phyloP scores from a whole-genome alignment of 2,888 invertebrate species.

The Spisula subtruncata region DNA sequence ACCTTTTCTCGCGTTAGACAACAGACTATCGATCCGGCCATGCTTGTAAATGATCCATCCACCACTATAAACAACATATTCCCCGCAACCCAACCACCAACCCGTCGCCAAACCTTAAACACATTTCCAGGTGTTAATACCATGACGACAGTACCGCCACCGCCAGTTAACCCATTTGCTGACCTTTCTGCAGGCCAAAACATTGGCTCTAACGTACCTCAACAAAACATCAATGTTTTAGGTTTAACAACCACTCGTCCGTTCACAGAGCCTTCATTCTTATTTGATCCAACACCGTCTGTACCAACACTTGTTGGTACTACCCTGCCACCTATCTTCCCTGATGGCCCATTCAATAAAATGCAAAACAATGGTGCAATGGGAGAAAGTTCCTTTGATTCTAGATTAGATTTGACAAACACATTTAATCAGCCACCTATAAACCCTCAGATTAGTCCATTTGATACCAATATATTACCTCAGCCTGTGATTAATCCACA shows the following conservation, averaged over 20 bases:
- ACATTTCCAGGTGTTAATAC: neutral
- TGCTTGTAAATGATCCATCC: neutral
- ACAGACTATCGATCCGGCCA: neutral
- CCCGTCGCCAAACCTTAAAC: neutral
- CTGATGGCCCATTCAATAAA: neutral
- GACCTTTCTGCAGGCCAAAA: neutral
- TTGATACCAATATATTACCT: neutral
- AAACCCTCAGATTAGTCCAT: neutral
- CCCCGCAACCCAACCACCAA: neutral
- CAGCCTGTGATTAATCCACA: neutral
- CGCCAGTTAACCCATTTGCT: neutral
- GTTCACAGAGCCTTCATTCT: conserved; percentile 27
- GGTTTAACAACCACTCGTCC: neutral
- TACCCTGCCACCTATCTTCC: conserved; percentile 44
- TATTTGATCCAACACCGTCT: conserved; percentile 28
- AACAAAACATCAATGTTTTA: neutral
- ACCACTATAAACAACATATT: neutral
- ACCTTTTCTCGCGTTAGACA: neutral
- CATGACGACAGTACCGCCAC: neutral
- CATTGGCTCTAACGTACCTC: conserved; percentile 14
- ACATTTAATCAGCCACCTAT: conserved; percentile 13
- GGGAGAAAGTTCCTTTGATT: neutral
- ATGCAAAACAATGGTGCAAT: neutral
- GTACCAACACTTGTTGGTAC: neutral
- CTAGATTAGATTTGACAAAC: conserved; percentile 26